phyloP scores from a whole-genome alignment of 2,888 invertebrate species.

The Drosophila melanocephala region DNA sequence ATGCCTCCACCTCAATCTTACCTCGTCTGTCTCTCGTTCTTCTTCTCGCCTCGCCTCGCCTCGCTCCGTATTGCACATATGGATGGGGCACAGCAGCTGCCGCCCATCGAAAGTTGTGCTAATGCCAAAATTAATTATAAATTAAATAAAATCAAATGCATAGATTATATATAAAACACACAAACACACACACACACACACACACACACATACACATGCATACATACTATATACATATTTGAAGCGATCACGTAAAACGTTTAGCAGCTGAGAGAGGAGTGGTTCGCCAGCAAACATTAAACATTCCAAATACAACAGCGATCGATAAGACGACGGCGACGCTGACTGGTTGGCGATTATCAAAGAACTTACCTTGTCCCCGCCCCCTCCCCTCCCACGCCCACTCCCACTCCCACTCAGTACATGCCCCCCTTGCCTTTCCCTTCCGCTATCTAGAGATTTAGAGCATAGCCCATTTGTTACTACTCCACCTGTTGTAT shows the following conservation, averaged over 20 bases:
- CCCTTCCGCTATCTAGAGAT: not conserved
- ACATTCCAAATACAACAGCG: slow-evolving; percentile 7
- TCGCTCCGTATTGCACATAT: slow-evolving; percentile 41
- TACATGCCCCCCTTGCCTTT: not conserved
- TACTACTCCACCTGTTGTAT: not conserved
- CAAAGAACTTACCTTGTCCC: not conserved
- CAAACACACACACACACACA: not conserved
- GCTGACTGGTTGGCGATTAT: not conserved
- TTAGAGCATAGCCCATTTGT: not conserved
- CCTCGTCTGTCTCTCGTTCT: slow-evolving; percentile 3
- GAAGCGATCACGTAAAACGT: slow-evolving; percentile 41
- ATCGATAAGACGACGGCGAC: not conserved
- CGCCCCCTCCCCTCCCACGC: too few species aligned
- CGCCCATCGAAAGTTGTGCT: slow-evolving; percentile 61
- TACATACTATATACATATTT: not conserved
- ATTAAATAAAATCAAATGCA: slow-evolving; percentile 55
- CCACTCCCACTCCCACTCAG: not conserved
- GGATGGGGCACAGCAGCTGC: slow-evolving; percentile 62
- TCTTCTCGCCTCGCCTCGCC: not conserved
- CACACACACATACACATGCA: not conserved
- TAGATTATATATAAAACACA: slow-evolving; percentile 21
- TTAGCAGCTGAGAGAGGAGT: slow-evolving; percentile 15
- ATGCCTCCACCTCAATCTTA: slow-evolving; percentile 44
- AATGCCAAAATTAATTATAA: slow-evolving; percentile 82
- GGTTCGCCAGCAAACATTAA: not conserved